Evolutionary conservation across 2,888 invertebrate genomes (phyloP), one percentile per base, ranked within the genome.

Genomic region (Muschampia plurimacula): DNA sequence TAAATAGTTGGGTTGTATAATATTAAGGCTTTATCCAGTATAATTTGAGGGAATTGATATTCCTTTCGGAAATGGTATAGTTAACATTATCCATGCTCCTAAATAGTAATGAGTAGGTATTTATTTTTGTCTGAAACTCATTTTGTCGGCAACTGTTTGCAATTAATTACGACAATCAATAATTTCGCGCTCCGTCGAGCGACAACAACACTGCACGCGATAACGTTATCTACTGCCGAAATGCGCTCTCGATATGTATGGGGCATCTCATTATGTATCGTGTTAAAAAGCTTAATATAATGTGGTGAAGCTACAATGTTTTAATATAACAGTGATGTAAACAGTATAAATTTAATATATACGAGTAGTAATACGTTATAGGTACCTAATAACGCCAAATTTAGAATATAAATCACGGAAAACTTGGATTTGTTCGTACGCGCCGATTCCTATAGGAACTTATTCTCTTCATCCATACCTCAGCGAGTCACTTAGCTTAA

Each of bases 91-190:
- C 4, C 36, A 36, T 10, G 41, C 10, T 41, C 41, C 64, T 65
- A 72, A 75, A 73, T 72, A 63, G 72, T 67, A 62, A 64, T 73
- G 68, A 76, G 74, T 71, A 32, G 32, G 32, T 36, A 74, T 74
- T 12, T 60, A 71, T 82, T 83, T 84, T 77, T 81, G 86, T 84
- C 82, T 81, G 81, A 85, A 86, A 87, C 86, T 86, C 79, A 87
- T 88, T 87, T 89, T 84, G 86, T 84, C 84, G 79, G 75, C 82
- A 81, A 67, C 83, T 87, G 86, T 90, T 89, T 88, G 90, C 90
- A 87, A 89, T 92, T 91, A 92, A 91, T 91, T 90, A 90, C 88
- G 86, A 87, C 85, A 87, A 90, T 92, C 91, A 89, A 91, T 91
- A 91, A 91, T 91, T 89, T 88, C 81, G 84, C 84, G 91, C 90